Evolutionary conservation across 30 jellyfish, hydroid and myxozoan species (phyloP), one percentile per base, ranked within the genome.

Genomic region (Haliclystus octoradiatus): DNA sequence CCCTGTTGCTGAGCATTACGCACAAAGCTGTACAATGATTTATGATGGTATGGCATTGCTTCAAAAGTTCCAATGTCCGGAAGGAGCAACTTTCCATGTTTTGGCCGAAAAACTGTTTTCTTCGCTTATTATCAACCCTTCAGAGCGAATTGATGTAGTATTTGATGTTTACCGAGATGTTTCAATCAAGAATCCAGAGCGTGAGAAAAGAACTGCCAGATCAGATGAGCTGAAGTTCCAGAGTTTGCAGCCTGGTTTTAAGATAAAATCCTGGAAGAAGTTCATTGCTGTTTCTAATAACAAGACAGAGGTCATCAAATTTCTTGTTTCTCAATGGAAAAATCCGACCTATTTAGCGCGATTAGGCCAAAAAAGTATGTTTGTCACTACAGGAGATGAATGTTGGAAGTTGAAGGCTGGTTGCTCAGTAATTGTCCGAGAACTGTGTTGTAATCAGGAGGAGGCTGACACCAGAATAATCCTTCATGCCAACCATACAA

Each of bases 401-500:
- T 40, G 57, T 40, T 40, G 57, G 57, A 19, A 9, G 57, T 40
- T 40, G 57, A 40, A 9, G 19, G 9, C 57, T 19, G 57, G 19
- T 9, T 40, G 14, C 19, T 9, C 19, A 40, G 57, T 5, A 19
- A 9, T 19, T 40, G 57, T 40, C 19, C 57, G 19, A 19, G 57
- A 40, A 19, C 57, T 40, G 57, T 40, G 9, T 40, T 40, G 9
- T 9, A 19, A 40, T 19, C 57, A 73, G 29, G 84, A 73, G 62
- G 84, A 73, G 84, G 84, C 84, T 2, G 73, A 71, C 33, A 71
- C 74, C 53, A 51, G 79, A 71, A 73, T 73, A 69, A 76, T 73
- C 69, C 84, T 73, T 62, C 84, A 73, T 63, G 78, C 84, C 29
- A 73, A 62, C 61, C 60, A 73, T 69, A 62, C 77, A 34, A 46